Conservation (phyloP, 2,888 invertebrate species). For the Endomychus coccineus region DNA sequence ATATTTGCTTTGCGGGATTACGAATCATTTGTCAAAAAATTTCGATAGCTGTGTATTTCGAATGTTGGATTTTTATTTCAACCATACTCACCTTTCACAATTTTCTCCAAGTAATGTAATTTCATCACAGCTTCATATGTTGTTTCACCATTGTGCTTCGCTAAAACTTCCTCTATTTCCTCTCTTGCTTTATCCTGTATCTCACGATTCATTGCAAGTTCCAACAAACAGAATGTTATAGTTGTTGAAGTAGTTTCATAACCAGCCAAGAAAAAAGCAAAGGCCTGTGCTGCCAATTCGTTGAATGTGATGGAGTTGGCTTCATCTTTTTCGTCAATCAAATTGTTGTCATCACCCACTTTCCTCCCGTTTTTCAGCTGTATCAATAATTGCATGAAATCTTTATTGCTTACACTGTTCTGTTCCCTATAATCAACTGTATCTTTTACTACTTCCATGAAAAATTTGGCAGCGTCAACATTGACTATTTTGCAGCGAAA, state of each 20-base stretch:
- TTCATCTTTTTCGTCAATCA: slow-evolving; percentile 11
- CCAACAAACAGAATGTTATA: slow-evolving; percentile 43
- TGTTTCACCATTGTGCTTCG: slow-evolving; percentile 33
- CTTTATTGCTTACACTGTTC: slow-evolving; percentile 46
- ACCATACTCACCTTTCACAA: slow-evolving; percentile 39
- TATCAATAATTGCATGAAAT: slow-evolving; percentile 51
- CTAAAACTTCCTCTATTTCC: slow-evolving; percentile 39
- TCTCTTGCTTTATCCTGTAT: slow-evolving; percentile 41
- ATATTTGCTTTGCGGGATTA: no score
- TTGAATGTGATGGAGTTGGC: slow-evolving; percentile 33
- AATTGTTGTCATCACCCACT: slow-evolving; percentile 29
- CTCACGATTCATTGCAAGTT: slow-evolving; percentile 40
- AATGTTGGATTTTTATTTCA: no score
- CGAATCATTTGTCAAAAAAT: no score
- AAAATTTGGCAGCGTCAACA: slow-evolving; percentile 41
- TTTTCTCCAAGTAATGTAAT: slow-evolving; percentile 45
- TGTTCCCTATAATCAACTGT: slow-evolving; percentile 46
- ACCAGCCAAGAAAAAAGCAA: slow-evolving; percentile 45
- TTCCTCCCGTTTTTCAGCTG: slow-evolving; percentile 45
- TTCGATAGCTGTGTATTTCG: no score
- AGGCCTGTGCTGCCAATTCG: slow-evolving; percentile 45
- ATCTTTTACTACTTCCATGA: slow-evolving; percentile 43
- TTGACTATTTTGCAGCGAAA: slow-evolving; percentile 36
- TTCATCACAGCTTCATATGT: slow-evolving; percentile 43
- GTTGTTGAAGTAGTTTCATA: slow-evolving; percentile 48